These are phyloP conservation scores for Calephelis perditalis DNA, from an alignment of 2,888 invertebrate species.

Conservation along the genomic window DNA sequence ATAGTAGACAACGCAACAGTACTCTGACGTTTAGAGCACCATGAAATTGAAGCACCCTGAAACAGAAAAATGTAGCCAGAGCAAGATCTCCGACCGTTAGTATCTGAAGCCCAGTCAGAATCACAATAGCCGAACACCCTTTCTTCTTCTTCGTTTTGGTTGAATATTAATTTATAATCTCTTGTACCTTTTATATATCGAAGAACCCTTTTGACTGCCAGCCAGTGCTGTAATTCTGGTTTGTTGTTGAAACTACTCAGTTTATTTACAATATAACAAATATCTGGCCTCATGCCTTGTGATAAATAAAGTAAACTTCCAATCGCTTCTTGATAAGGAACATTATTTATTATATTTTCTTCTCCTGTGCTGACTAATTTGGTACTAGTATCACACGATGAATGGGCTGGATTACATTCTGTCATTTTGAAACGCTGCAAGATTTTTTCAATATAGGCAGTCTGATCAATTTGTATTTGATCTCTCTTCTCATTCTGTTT, in stretches of 20 bases:
- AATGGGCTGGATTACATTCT: no score
- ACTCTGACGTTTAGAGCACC: constrained; percentile 32
- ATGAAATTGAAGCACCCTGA: constrained; percentile 34
- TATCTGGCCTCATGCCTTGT: constrained; percentile 31
- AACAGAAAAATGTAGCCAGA: constrained; percentile 33
- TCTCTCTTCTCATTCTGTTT: background rate
- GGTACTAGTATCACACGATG: no score
- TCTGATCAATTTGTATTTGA: constrained; percentile 7
- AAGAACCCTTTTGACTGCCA: constrained; percentile 28
- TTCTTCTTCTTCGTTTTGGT: constrained; percentile 13
- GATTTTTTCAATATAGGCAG: constrained; percentile 11
- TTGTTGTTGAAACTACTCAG: constrained; percentile 32
- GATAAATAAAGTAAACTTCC: constrained; percentile 19
- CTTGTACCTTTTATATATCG: constrained; percentile 32
- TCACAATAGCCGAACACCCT: constrained; percentile 29
- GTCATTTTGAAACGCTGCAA: no score
- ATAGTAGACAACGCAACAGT: constrained; percentile 29
- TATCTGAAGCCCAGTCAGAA: constrained; percentile 32
- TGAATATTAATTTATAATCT: constrained; percentile 20
- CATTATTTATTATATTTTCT: background rate
- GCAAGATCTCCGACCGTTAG: constrained; percentile 29
- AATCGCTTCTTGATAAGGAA: constrained; percentile 5
- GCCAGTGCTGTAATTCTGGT: constrained; percentile 27
- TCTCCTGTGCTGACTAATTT: background rate
- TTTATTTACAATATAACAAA: constrained; percentile 29